Percentiles rank a stretch among this genome's conserved stretches.
Conservation (phyloP, 2,888 invertebrate species). For the Drosophila quasianomalipes region DNA sequence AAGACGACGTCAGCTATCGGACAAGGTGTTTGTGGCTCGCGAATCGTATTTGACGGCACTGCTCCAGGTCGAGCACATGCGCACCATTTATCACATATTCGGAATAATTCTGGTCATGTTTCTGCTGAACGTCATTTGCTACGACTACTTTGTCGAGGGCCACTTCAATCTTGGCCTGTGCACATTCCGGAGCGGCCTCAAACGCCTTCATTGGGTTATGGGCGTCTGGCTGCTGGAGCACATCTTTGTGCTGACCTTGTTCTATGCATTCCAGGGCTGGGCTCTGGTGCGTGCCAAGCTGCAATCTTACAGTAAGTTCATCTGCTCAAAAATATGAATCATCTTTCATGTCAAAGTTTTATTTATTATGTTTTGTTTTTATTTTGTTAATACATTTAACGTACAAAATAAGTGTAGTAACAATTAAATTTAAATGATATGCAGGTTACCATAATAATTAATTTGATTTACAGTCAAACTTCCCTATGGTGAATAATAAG, state of each 20-base stretch:
- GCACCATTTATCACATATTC: constrained; percentile 94
- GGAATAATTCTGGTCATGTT: constrained; percentile 91
- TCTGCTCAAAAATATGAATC: not conserved
- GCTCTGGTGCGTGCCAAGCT: constrained; percentile 77
- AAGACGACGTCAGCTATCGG: constrained; percentile 84
- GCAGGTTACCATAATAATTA: not conserved
- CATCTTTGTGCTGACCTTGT: constrained; percentile 85
- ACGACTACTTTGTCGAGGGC: constrained; percentile 90
- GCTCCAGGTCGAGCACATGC: constrained; percentile 91
- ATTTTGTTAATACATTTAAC: not conserved
- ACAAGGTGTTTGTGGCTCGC: constrained; percentile 89
- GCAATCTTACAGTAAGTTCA: constrained; percentile 67
- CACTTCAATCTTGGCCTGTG: constrained; percentile 86
- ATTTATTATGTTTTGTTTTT: not conserved
- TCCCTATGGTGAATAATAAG: not conserved
- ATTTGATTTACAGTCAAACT: not conserved
- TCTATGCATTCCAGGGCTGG: constrained; percentile 86
- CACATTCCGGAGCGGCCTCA: constrained; percentile 88
- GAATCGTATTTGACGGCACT: constrained; percentile 93
- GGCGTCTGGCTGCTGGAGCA: constrained; percentile 87
- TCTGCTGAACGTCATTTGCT: constrained; percentile 89
- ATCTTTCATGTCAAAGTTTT: not conserved
- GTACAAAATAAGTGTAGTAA: not conserved
- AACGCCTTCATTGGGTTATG: constrained; percentile 87
- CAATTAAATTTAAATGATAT: not conserved